Base-by-base conservation (phyloP, 2,888 invertebrate species). In the Lucinisca nassula region DNA sequence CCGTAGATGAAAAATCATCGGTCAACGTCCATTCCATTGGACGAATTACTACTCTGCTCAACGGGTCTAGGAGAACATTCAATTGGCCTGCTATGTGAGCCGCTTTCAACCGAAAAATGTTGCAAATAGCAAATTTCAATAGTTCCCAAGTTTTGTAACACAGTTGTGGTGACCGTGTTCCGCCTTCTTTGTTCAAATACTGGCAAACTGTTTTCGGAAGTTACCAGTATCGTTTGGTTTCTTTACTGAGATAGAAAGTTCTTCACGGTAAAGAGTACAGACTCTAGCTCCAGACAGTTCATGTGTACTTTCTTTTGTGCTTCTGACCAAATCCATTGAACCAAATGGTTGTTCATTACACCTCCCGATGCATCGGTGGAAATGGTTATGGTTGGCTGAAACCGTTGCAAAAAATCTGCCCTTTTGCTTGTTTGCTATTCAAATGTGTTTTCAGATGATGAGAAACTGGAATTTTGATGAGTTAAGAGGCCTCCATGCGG, bases 11-110 rank as follows among this genome's bases (percentile, higher is more conserved):
- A 14, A 88, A 32, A 0, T 14, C 24, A 12, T 37, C 58, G 14
- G 78, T 38, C 35, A 84, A 32, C 12, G 81, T 61, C 83, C 82
- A 88, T 75, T 88, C 79, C 55, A 81, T 79, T 40, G 58, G 14
- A 21, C 38, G 32, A 24, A 82, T 55, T 24, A 35, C 67, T 8
- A 49, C 30, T 3, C 80, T 30, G 21, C 76, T 70, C 38, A 80
- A 67, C n/a, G 35, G 37, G 58, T 89, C 82, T 35, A 73, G 77
- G 58, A 82, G 21, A 1, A 0, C 0, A 35, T 86, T 87, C 12
- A 49, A 8, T 17, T 72, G 58, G n/a, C n/a, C 80, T 0, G 49
- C 67, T 10, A 80, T 80, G 35, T 80, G 80, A 45, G 80, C 74
- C 1, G 74, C 72, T 55, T 51, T 45, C 1, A 80, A 24, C 12